Base-by-base conservation (phyloP, 1,140 invertebrate genomes). In the Choristoneura fumiferana region DNA sequence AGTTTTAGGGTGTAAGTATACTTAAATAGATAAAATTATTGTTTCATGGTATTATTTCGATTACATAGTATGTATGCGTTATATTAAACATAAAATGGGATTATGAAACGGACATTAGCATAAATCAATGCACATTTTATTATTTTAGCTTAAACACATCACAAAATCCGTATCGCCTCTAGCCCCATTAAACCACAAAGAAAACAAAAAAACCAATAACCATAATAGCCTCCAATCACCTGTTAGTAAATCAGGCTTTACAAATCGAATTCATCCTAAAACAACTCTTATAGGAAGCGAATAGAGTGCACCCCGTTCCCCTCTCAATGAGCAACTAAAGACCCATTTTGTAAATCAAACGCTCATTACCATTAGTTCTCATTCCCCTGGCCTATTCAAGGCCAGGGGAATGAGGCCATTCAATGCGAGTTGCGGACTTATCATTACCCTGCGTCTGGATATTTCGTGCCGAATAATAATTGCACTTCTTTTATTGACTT, bases 401-500 rank as follows among this genome's bases (percentile, higher is more conserved):
- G 22, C 15, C 43, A 49, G 43, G 43, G 43, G 43, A 43, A 17
- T 43, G 40, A 43, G 37, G 9, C 18, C 8, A 49, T 49, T 49
- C 17, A 49, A 49, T 49, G 43, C 43, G 12, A 49, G 35, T 12
- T 37, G 43, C 43, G 22, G 22, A 29, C 22, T 29, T 29, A 29
- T 29, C 22, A 29, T 29, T 29, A 29, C 22, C 40, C 43, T 49
- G 18, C 22, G 43, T 29, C 22, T 29, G 43, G 43, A 29, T 49
- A 49, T 49, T 49, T 49, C 6, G 43, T 49, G 43, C 40, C 22
- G 17, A n/a, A 49, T 49, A 12, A 49, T 49, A 49, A 49, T 49
- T 49, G 43, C 43, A 49, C 43, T 49, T 49, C 43, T 49, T 49
- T 49, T 49, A 49, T 49, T 49, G 43, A 49, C 18, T 49, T 49